Evolutionary conservation across 2,113 vertebrate species (phyloP).

Genomic region (Columba janthina): DNA sequence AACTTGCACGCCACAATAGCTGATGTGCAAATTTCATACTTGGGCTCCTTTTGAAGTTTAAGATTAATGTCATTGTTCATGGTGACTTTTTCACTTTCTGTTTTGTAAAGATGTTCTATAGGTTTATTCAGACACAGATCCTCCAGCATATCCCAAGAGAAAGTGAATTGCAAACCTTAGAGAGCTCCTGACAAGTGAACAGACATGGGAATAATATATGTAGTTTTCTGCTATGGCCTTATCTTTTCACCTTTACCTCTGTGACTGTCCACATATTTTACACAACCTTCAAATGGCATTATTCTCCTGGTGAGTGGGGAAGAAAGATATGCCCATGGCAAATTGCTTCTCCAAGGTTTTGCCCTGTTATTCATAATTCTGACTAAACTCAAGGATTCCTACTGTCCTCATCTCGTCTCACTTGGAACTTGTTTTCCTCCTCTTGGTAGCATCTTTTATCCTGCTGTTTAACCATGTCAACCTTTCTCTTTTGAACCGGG

Average conservation of each 20-base stretch:
- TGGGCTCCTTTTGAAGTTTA: neutral
- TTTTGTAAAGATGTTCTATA: neutral
- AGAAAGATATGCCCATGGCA: neutral
- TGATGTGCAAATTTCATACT: neutral
- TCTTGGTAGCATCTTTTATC: neutral
- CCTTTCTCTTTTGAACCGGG: neutral
- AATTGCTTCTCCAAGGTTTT: neutral
- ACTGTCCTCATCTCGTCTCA: neutral
- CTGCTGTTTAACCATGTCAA: neutral
- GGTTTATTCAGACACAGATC: neutral
- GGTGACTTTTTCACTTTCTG: neutral
- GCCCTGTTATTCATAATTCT: neutral
- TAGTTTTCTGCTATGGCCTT: neutral
- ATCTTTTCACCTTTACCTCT: neutral
- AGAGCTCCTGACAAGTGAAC: neutral
- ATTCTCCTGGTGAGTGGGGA: neutral
- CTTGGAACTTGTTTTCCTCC: neutral
- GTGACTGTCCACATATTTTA: neutral
- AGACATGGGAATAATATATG: neutral
- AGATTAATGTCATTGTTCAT: neutral
- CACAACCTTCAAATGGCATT: neutral
- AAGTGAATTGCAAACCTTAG: neutral
- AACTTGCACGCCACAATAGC: neutral
- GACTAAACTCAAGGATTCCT: neutral
- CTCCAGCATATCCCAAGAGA: neutral